Evolutionary conservation across 2,888 invertebrate genomes (phyloP), one percentile per base, ranked within the genome.

Genomic region (Tinea semifulvella): DNA sequence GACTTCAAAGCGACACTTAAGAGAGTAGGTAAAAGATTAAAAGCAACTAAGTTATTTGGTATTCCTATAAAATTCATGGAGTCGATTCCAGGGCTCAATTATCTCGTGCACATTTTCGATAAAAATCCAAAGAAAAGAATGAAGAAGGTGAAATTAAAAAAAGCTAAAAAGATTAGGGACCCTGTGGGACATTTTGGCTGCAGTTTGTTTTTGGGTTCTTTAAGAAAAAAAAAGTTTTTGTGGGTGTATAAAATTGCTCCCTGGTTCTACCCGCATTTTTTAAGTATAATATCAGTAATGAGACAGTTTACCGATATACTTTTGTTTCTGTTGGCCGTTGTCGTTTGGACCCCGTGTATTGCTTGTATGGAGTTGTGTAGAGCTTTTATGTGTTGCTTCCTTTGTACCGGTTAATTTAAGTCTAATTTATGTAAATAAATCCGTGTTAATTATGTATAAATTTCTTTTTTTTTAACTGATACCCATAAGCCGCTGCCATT

Each of bases 251-350:
- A 31, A 11, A n/a, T 31, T 5, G 8, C n/a, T 31, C 31, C 31
- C 11, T 31, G 31, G 31, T 31, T 31, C 5, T 31, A 31, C 31
- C 31, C 31, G 5, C 31, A 31, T 31, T 11, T 31, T 31, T 10
- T 31, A 7, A 31, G 13, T 31, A 5, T 31, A n/a, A 7, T 31
- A n/a, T 5, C 7, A n/a, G 4, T 31, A 31, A n/a, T 7, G 6
- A 31, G 31, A 31, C 31, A 31, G 5, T 31, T 31, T 8, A 31
- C 7, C 6, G 13, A 31, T 11, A 7, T 31, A 31, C 11, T 31
- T 5, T 11, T 31, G 13, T 31, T 31, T 11, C 5, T 31, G 13
- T 11, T 31, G 8, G 31, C 31, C 5, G 31, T 11, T 31, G 31
- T 31, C 6, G 31, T 31, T 5, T 31, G 31, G 31, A 31, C 31